Evolutionary conservation across 2,888 invertebrate species (phyloP).

Genomic region (Argyra leucocephala): DNA sequence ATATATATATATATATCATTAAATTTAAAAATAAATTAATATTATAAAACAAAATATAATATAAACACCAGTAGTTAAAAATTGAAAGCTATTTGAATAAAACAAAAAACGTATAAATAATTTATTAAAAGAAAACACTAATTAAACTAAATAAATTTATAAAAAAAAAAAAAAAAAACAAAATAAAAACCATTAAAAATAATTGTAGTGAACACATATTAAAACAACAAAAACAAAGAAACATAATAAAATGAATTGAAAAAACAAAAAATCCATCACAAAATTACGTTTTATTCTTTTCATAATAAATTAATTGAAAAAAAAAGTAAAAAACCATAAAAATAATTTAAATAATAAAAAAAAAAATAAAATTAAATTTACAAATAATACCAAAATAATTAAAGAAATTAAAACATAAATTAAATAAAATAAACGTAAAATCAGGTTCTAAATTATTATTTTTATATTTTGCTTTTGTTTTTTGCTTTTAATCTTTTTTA

Average conservation of each 20-base stretch:
- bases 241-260: conserved; percentile 20
- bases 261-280: conserved; percentile 13
- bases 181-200: conserved; percentile 24
- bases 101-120: conserved; percentile 13
- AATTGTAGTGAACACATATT: conserved; percentile 20
- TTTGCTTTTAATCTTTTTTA: too few species aligned
- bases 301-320: too few species aligned
- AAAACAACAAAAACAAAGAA: conserved; percentile 24
- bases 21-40: not conserved
- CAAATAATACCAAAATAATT: too few species aligned
- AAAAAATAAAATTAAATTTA: too few species aligned
- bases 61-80: conserved; percentile 8
- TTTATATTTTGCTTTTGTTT: too few species aligned
- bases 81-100: conserved; percentile 1
- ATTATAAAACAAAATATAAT: conserved; percentile 9
- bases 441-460: too few species aligned
- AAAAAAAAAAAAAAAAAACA: conserved; percentile 16
- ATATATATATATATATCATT: conserved; percentile 4
- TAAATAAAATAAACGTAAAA: conserved; percentile 14
- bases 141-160: conserved; percentile 1
- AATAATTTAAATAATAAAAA: conserved; percentile 21
- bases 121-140: conserved; percentile 9
- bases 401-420: too few species aligned
- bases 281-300: conserved; percentile 14
- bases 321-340: conserved; percentile 17